Conservation (phyloP, 1,140 invertebrate species). For the Geopemphigus sp. region DNA sequence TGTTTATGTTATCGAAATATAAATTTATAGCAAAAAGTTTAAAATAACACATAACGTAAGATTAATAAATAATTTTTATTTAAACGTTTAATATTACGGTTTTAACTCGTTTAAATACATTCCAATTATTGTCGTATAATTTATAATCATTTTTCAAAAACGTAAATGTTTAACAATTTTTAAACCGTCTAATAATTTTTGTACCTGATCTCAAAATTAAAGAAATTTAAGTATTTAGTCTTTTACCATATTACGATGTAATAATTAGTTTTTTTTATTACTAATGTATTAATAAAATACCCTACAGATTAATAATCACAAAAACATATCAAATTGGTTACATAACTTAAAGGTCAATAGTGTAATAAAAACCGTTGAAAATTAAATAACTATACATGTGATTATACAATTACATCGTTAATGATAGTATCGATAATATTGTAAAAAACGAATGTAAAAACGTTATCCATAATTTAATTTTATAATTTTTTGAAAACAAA, state of each 20-base stretch:
- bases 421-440: slow-evolving; percentile 18
- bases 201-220: too few species aligned
- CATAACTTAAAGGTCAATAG: slow-evolving; percentile 19
- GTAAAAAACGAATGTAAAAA: background rate
- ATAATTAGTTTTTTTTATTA: background rate
- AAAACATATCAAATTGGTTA: background rate
- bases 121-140: too few species aligned
- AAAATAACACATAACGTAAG: too few species aligned
- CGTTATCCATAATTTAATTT: background rate
- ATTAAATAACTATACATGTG: background rate
- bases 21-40: too few species aligned
- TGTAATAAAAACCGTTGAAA: background rate
- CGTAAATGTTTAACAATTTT: too few species aligned
- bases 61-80: too few species aligned
- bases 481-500: background rate
- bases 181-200: too few species aligned
- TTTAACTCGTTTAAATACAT: too few species aligned
- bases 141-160: too few species aligned
- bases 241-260: background rate
- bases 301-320: background rate
- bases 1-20: too few species aligned
- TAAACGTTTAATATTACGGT: too few species aligned
- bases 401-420: background rate
- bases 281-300: background rate
- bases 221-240: background rate